phyloP scores from a whole-genome alignment of 2,888 invertebrate species.

The Drosophila melanosoma region DNA sequence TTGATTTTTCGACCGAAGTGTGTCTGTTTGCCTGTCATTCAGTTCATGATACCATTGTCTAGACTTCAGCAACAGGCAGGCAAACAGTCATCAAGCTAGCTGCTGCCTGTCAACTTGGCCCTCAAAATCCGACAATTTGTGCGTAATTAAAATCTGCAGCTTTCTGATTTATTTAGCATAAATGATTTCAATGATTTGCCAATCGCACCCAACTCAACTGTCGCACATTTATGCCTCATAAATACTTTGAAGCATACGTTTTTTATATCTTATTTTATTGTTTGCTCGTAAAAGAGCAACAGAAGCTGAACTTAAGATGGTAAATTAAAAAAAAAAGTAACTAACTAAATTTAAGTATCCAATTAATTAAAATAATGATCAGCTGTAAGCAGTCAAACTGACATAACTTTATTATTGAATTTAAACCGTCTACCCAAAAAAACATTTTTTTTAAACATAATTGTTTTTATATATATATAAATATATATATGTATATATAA shows the following conservation, averaged over 20 bases:
- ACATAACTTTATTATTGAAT: not conserved
- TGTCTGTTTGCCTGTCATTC: constrained; percentile 36
- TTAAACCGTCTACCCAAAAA: too few relatives aligned
- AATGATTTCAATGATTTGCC: constrained; percentile 52
- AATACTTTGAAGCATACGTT: constrained; percentile 56
- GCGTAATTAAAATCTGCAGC: constrained; percentile 69
- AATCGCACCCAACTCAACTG: constrained; percentile 53
- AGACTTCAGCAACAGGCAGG: constrained; percentile 53
- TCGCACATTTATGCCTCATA: constrained; percentile 60
- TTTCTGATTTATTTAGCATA: constrained; percentile 67
- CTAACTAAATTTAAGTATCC: not conserved
- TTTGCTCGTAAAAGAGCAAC: constrained; percentile 36
- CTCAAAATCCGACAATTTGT: constrained; percentile 50
- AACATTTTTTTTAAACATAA: not conserved
- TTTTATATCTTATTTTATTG: constrained; percentile 47
- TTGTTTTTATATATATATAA: not conserved
- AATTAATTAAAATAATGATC: not conserved
- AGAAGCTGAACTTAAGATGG: constrained; percentile 10
- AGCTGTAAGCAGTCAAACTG: not conserved
- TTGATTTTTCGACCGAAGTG: constrained; percentile 5
- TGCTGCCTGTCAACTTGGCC: not conserved
- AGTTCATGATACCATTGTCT: constrained; percentile 50
- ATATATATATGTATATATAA: not conserved
- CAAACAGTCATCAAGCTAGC: constrained; percentile 8
- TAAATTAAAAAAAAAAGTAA: not conserved